Evolutionary conservation across 2,797 vertebrate genomes (phyloP), one percentile per base, ranked within the genome.

Genomic region (Alfaro cultratus): DNA sequence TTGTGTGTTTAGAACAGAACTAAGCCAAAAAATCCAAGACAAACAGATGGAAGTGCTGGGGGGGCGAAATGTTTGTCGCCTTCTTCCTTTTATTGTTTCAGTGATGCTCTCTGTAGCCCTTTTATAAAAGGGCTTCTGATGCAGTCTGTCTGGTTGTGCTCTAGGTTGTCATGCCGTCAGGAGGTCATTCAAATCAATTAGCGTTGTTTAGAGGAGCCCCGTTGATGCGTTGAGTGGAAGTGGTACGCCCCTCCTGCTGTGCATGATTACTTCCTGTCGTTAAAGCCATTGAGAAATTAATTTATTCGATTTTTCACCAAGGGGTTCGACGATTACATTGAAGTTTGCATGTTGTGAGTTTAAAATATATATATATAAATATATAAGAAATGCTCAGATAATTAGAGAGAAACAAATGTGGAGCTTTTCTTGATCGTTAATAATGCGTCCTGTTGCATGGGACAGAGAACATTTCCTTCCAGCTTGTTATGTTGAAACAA

Each of bases 131-230:
- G 41, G 31, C 75, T 36, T 55, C 53, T 71, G 49, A 82, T 68
- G 72, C 75, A 29, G 75, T 34, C 71, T 68, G 55, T 86, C 83
- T 85, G 62, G 76, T 55, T 64, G 76, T 43, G 26, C 64, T 77
- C 74, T 49, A 72, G 51, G 80, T 75, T 75, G 76, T 64, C 79
- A 5, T 60, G 67, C 81, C 36, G 0, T 81, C 76, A 60, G 80
- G 76, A 86, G 88, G 88, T 90, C 89, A 91, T 74, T 83, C 64
- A 72, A 81, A 84, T 89, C 90, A 87, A 88, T 91, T 86, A 88
- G 68, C 5, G 5, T 77, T 34, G 80, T 83, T 89, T 67, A 80
- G 62, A 87, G 81, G 53, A 77, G 74, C 49, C 75, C 74, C 29
- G 85, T 84, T 87, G 82, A 85, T 85, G 86, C 72, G 81, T 70